Evolutionary conservation across 2,113 vertebrate species (phyloP).

Genomic region (Pelobates fuscus): DNA sequence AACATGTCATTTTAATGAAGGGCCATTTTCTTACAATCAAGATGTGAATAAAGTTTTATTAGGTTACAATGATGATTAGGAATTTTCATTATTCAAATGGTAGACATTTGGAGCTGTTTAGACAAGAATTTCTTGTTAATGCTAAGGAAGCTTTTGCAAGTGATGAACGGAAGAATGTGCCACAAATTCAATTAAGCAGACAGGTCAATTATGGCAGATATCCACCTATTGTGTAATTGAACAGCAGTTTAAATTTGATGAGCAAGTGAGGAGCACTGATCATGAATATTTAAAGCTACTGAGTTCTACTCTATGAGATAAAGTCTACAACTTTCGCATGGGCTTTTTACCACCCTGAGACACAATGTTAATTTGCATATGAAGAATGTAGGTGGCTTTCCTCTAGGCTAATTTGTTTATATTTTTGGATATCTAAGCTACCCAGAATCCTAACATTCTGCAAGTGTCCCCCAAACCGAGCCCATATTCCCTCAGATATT

Average conservation of each 20-base stretch:
- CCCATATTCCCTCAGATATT: no score
- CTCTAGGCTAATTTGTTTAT: no score
- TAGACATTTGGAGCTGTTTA: background rate
- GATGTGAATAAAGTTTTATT: background rate
- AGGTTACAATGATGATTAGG: background rate
- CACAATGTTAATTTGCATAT: no score
- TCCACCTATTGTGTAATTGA: background rate
- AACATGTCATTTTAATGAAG: conserved; percentile 69
- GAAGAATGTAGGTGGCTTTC: no score
- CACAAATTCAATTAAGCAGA: background rate
- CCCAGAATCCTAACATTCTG: no score
- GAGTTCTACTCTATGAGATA: no score
- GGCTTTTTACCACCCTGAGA: no score
- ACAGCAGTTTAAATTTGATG: background rate
- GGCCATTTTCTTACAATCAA: conserved; percentile 20
- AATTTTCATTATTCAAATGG: background rate
- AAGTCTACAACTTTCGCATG: no score
- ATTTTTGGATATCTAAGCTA: no score
- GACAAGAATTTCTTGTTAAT: conserved; percentile 2
- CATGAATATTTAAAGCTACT: no score
- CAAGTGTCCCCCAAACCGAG: no score
- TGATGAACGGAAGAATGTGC: background rate
- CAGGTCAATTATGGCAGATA: background rate
- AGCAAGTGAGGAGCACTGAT: no score
- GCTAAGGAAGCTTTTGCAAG: background rate